Conservation (phyloP, 2,888 invertebrate species). For the Hydriomena furcata region DNA sequence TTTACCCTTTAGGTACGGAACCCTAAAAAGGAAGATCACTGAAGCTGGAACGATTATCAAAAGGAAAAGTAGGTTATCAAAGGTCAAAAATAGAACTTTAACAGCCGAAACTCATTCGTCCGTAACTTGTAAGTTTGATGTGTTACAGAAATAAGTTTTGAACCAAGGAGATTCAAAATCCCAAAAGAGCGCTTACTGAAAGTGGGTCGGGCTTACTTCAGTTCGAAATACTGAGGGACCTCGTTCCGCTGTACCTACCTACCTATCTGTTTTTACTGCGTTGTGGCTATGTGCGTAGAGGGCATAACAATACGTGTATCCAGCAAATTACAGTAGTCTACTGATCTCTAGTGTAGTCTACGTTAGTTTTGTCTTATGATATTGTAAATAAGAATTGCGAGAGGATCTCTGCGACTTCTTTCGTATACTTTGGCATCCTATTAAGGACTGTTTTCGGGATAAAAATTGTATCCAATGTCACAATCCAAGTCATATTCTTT, state of each 20-base stretch:
- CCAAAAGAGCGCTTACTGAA: slow-evolving; percentile 52
- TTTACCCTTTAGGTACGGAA: too few relatives aligned
- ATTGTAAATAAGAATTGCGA: too few relatives aligned
- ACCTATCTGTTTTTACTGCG: slow-evolving; percentile 22
- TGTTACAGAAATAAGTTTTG: slow-evolving; percentile 53
- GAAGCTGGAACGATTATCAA: too few relatives aligned
- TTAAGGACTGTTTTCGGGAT: too few relatives aligned
- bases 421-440: too few relatives aligned
- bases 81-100: slow-evolving; percentile 9
- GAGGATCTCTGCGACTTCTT: too few relatives aligned
- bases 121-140: slow-evolving; percentile 51
- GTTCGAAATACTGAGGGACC: slow-evolving; percentile 37
- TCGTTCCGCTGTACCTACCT: slow-evolving; percentile 21
- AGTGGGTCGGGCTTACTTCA: slow-evolving; percentile 46
- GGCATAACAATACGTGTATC: background rate
- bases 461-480: too few relatives aligned
- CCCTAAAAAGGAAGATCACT: background rate
- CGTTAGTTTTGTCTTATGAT: too few relatives aligned
- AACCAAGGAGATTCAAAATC: slow-evolving; percentile 48
- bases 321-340: too few relatives aligned
- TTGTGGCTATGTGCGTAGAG: slow-evolving; percentile 2
- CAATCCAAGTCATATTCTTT: too few relatives aligned
- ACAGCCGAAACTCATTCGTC: slow-evolving; percentile 44
- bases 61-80: slow-evolving; percentile 9
- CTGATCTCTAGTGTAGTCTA: too few relatives aligned